phyloP scores from a whole-genome alignment of 2,113 vertebrate species.

The Ammodramus savannarum region DNA sequence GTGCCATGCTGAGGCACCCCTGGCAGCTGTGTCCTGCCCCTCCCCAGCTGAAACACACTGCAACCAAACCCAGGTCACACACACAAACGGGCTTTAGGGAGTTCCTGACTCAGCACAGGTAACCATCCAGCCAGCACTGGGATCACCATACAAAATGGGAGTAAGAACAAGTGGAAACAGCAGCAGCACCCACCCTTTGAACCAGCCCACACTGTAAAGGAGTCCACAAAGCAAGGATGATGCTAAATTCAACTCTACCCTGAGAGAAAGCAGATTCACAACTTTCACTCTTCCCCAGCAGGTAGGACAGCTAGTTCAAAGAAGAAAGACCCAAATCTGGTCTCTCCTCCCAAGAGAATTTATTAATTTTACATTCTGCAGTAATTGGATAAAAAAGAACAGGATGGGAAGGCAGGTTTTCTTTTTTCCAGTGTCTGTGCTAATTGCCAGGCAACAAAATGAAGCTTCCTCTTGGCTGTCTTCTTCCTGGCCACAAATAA shows the following conservation, averaged over 20 bases:
- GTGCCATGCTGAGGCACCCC: not conserved
- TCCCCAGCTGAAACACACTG: not conserved
- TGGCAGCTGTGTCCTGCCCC: not conserved
- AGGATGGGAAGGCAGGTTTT: conserved; percentile 25
- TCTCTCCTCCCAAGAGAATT: conserved; percentile 19
- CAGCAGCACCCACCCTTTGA: not conserved
- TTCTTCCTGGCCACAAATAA: not conserved
- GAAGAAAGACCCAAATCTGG: not conserved
- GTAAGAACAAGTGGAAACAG: not conserved
- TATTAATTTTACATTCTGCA: not conserved
- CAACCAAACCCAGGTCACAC: not conserved
- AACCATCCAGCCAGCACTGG: not conserved
- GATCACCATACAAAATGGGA: not conserved
- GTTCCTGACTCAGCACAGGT: not conserved
- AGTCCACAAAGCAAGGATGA: not conserved
- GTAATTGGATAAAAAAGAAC: not conserved
- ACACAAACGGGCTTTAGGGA: not conserved
- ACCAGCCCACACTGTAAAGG: not conserved
- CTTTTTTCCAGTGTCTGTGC: not conserved
- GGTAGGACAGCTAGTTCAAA: not conserved
- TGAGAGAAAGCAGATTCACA: not conserved
- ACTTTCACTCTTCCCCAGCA: not conserved
- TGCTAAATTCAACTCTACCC: not conserved
- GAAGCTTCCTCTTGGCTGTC: not conserved
- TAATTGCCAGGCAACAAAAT: conserved; percentile 31